A percentile compares a stretch with the other conserved stretches of the same genome.
phyloP scores from a whole-genome alignment of 2,113 vertebrate genomes.

The Elephantulus edwardii region DNA sequence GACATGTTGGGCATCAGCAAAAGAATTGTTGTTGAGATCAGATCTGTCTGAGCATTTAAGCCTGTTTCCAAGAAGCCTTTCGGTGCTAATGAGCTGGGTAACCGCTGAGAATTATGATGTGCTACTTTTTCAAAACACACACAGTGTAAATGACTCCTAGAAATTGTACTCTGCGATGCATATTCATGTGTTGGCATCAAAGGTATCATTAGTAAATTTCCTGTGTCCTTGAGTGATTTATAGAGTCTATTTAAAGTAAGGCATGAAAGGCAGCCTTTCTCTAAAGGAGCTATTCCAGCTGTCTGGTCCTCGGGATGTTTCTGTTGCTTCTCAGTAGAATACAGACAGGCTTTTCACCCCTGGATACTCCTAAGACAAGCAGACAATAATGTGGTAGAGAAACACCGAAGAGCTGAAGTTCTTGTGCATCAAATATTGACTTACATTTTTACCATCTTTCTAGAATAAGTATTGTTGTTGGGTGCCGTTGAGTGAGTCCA shows the following conservation, averaged over 20 bases:
- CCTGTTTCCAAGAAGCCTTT: neutral
- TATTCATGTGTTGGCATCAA: neutral
- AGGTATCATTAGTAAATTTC: neutral
- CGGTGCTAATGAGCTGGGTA: neutral
- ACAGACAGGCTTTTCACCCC: neutral
- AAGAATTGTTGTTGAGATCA: too few relatives aligned
- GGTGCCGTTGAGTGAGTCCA: too few relatives aligned
- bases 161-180: neutral
- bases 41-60: fast-evolving
- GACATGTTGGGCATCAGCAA: too few relatives aligned
- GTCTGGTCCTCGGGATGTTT: neutral
- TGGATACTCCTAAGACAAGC: neutral
- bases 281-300: neutral
- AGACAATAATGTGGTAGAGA: neutral
- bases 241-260: neutral
- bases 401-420: neutral
- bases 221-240: neutral
- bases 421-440: neutral
- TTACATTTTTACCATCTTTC: neutral
- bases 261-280: neutral
- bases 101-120: neutral
- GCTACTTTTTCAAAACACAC: neutral
- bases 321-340: neutral
- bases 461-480: neutral
- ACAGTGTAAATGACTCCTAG: neutral